phyloP scores from a whole-genome alignment of 64 coral and sea anemone genomes.

The Orbicella faveolata region DNA sequence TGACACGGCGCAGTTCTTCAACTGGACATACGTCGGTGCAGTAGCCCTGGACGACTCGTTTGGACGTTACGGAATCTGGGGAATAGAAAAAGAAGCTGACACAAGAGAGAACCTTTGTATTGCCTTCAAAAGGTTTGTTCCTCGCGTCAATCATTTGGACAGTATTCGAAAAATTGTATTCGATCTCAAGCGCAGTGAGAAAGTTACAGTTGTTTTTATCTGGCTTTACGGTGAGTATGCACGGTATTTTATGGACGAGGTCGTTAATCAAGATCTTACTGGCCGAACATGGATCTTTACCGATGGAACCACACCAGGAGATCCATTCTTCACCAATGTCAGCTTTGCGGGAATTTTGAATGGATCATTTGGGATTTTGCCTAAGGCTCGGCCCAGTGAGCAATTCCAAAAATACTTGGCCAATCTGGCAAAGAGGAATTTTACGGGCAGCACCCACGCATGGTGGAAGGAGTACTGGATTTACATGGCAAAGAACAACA shows the following conservation, averaged over 20 bases:
- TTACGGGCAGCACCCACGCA: neutral
- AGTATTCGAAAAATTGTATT: neutral
- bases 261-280: neutral
- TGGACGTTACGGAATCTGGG: slow-evolving; percentile 32
- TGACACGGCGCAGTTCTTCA: slow-evolving; percentile 43
- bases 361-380: slow-evolving; percentile 15
- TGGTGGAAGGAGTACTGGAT: slow-evolving; percentile 49
- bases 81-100: slow-evolving; percentile 9
- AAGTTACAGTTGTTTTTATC: neutral
- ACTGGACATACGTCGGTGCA: slow-evolving; percentile 38
- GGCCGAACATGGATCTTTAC: slow-evolving; percentile 47
- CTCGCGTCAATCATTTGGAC: neutral
- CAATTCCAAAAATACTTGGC: neutral
- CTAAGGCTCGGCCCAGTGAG: neutral
- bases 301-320: neutral
- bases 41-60: slow-evolving; percentile 29
- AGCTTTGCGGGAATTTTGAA: neutral
- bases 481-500: neutral
- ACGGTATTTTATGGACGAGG: slow-evolving; percentile 4
- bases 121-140: slow-evolving; percentile 17
- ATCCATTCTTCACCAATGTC: neutral
- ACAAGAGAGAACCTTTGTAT: neutral
- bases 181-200: neutral
- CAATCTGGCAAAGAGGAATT: neutral
- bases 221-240: slow-evolving; percentile 1